These are phyloP conservation scores for Caenorhabditis imperialis DNA, from an alignment of 2,888 invertebrate species.

Conservation along the genomic window DNA sequence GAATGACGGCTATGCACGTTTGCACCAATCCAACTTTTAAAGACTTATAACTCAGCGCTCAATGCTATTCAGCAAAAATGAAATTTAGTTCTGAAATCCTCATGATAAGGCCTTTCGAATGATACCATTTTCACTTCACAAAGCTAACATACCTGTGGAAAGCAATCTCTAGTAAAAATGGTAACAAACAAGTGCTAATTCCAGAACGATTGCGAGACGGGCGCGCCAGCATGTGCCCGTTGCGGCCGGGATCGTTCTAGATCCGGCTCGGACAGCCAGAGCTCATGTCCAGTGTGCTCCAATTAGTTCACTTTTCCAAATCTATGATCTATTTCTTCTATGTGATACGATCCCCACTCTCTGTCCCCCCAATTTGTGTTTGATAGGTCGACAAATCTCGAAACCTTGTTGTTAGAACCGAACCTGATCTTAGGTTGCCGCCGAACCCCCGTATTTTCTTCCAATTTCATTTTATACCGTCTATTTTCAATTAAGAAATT, in stretches of 20 bases:
- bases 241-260: constrained; percentile 66
- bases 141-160: too few species aligned
- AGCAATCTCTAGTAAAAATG: neutral
- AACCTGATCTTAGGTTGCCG: constrained; percentile 38
- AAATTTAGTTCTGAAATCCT: too few species aligned
- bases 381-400: constrained; percentile 19
- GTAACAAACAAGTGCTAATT: neutral
- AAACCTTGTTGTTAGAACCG: neutral
- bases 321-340: constrained; percentile 14
- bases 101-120: too few species aligned
- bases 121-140: too few species aligned
- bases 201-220: constrained; percentile 55
- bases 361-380: constrained; percentile 34
- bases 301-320: constrained; percentile 18
- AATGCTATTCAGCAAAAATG: too few species aligned
- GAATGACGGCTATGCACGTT: neutral
- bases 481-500: constrained; percentile 5
- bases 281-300: constrained; percentile 56
- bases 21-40: too few species aligned
- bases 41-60: too few species aligned
- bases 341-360: neutral
- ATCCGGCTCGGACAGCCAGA: constrained; percentile 48
- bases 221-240: constrained; percentile 63
- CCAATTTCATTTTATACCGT: constrained; percentile 18
- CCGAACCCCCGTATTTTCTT: constrained; percentile 19